Percentiles rank a stretch among this genome's conserved stretches.
These are phyloP conservation scores for Listronotus oregonensis DNA, from an alignment of 1,140 invertebrate species.

Conservation along the genomic window DNA sequence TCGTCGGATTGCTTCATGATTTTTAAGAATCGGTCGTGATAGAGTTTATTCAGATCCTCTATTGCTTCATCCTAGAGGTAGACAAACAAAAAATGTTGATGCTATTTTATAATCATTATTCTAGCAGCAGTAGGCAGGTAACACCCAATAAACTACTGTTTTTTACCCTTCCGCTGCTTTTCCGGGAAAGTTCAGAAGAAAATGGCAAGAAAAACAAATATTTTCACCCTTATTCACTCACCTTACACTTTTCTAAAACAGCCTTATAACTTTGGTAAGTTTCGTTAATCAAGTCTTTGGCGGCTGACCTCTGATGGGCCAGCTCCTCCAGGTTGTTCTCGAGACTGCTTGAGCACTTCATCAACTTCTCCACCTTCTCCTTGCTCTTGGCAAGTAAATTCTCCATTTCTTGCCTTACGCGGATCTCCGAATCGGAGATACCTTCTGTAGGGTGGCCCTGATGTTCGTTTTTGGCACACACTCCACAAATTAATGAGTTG, in stretches of 20 bases:
- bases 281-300: constrained; percentile 83
- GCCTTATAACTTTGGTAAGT: constrained; percentile 84
- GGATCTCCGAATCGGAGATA: constrained; percentile 72
- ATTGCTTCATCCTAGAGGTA: constrained; percentile 69
- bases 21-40: constrained; percentile 82
- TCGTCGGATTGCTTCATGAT: constrained; percentile 71
- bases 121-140: too few relatives aligned
- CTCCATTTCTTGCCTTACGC: constrained; percentile 75
- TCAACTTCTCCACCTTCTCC: constrained; percentile 74
- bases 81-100: neutral
- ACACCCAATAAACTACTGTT: too few relatives aligned
- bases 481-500: constrained; percentile 80
- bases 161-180: too few relatives aligned
- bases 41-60: constrained; percentile 76
- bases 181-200: too few relatives aligned
- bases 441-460: constrained; percentile 82
- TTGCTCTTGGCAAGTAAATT: constrained; percentile 73
- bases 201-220: too few relatives aligned
- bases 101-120: too few relatives aligned
- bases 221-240: constrained; percentile 2
- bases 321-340: constrained; percentile 82
- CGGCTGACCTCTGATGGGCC: constrained; percentile 82
- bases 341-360: constrained; percentile 72
- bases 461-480: constrained; percentile 79
- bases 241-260: constrained; percentile 71